Percentiles rank a stretch among this genome's conserved stretches.
Conservation (phyloP, 2,888 invertebrate species). For the Alloscopus bannaensis region DNA sequence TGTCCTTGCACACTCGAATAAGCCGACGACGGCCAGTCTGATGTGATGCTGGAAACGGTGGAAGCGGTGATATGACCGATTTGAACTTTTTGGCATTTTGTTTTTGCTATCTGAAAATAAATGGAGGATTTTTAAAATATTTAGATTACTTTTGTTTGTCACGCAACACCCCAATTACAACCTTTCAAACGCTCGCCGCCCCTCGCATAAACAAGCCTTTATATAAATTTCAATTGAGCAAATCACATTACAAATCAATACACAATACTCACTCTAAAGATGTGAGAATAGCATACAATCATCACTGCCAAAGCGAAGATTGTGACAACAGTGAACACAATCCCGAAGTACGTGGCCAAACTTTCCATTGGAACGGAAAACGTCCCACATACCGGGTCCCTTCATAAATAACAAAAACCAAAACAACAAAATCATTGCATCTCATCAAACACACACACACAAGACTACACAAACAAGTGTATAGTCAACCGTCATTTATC, state of each 20-base stretch:
- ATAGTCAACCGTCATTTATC: background rate
- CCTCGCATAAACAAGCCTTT: no score
- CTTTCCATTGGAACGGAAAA: slow-evolving; percentile 68
- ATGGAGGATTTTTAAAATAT: slow-evolving; percentile 1
- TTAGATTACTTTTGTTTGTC: background rate
- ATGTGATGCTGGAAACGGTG: slow-evolving; percentile 71
- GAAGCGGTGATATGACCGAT: slow-evolving; percentile 72
- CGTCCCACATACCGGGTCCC: slow-evolving; percentile 57
- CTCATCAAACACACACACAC: no score
- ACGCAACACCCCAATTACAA: background rate
- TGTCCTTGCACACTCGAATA: slow-evolving; percentile 70
- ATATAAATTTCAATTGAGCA: no score
- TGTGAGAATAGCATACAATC: slow-evolving; percentile 71
- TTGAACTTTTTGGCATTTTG: slow-evolving; percentile 73
- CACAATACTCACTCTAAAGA: slow-evolving; percentile 72
- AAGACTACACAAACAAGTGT: background rate
- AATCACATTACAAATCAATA: no score
- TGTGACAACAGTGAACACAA: slow-evolving; percentile 69
- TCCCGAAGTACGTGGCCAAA: slow-evolving; percentile 68
- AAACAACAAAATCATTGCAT: slow-evolving; percentile 26
- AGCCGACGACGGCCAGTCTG: slow-evolving; percentile 72
- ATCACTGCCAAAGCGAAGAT: slow-evolving; percentile 68
- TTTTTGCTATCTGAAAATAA: slow-evolving; percentile 71
- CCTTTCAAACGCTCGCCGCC: no score
- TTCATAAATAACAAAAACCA: slow-evolving; percentile 28